Conservation (phyloP, 2,888 invertebrate species). For the Ligdia adustata region DNA sequence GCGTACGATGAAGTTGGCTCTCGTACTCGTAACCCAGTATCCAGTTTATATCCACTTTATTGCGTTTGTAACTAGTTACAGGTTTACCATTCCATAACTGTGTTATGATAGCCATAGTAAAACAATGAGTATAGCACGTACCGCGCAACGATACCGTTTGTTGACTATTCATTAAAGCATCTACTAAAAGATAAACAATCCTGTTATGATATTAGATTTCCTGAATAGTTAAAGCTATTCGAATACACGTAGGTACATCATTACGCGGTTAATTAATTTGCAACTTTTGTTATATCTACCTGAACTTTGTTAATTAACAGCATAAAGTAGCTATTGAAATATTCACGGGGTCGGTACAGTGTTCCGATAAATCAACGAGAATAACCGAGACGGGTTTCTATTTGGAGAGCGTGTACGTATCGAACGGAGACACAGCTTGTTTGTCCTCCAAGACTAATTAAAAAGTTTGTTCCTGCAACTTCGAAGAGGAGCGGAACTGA, state of each 20-base stretch:
- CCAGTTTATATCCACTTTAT: constrained; percentile 22
- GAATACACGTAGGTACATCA: constrained; percentile 52
- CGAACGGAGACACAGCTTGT: constrained; percentile 77
- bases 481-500: constrained; percentile 66
- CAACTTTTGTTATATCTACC: constrained; percentile 41
- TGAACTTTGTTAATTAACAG: constrained; percentile 49
- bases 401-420: constrained; percentile 57
- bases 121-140: constrained; percentile 63
- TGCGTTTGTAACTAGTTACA: constrained; percentile 23
- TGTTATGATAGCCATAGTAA: constrained; percentile 48
- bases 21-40: background rate
- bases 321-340: constrained; percentile 42
- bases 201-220: constrained; percentile 72
- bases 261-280: constrained; percentile 56
- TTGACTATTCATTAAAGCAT: constrained; percentile 80
- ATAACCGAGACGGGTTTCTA: constrained; percentile 43
- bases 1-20: background rate
- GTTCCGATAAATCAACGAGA: constrained; percentile 54
- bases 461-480: constrained; percentile 80
- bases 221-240: constrained; percentile 59
- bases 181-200: constrained; percentile 72
- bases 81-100: constrained; percentile 31
- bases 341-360: constrained; percentile 38
- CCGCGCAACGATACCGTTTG: constrained; percentile 58
- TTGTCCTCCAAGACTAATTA: constrained; percentile 83